Base-by-base conservation (phyloP, 2,888 invertebrate species). In the Pantelozetes paolii region DNA sequence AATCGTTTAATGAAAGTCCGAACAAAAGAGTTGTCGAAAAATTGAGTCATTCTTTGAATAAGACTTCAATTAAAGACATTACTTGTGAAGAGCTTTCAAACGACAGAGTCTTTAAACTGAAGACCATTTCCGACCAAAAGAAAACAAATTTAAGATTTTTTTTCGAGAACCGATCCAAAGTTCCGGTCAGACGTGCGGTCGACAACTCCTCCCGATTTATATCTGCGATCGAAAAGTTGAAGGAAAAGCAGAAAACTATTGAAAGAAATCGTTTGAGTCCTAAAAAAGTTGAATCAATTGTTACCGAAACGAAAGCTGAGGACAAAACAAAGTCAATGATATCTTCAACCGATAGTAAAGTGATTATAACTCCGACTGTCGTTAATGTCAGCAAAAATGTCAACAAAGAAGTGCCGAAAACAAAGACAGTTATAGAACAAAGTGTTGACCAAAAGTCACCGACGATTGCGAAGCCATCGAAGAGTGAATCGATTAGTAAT, bases 141-240 rank as follows among this genome's bases (percentile, higher is more conserved):
- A 69, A 71, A 30, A 18, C 5, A n/a, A 36, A 48, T 40, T 36
- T 73, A 11, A 42, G 28, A 15, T 30, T 42, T 9, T 73, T 70
- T 18, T 32, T 73, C 18, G 73, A 70, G 40, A 73, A 30, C 40
- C 73, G 73, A 26, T 26, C 48, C 1, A 69, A 69, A 23, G 72
- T 76, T 40, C 76, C 76, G 15, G 50, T 74, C 23, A 26, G 57
- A 11, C 13, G 69, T 20, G 32, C 42, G 11, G 50, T 40, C 48
- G 70, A 69, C 30, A 76, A 67, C n/a, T 67, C 67, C 23, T 74
- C 76, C 18, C 62, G 36, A 32, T 75, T 76, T 62, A 42, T 72
- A 18, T 76, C 76, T n/a, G 76, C 71, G 9, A 50, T 74, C n/a
- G 69, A 67, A 26, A 74, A 74, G 59, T 50, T 75, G 9, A 71